A percentile compares a stretch with the other conserved stretches of the same genome.
Conservation (phyloP, 2,888 invertebrate species). For the Folsomia candida region DNA sequence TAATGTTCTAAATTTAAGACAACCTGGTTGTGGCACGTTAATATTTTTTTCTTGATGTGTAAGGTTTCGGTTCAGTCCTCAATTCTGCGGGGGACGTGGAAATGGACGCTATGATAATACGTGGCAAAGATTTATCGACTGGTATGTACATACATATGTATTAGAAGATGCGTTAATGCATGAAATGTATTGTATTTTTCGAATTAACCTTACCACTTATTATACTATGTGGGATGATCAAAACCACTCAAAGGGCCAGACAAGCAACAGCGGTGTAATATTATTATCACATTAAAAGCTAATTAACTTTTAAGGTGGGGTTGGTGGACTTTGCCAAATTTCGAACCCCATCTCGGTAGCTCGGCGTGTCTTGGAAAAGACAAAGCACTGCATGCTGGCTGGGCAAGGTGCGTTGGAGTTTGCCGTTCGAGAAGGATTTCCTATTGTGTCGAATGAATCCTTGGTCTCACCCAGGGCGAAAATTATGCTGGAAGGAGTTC, state of each 20-base stretch:
- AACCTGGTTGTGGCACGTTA: no score
- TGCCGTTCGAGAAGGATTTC: slow-evolving; percentile 64
- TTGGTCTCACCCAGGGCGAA: slow-evolving; percentile 63
- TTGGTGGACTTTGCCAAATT: slow-evolving; percentile 72
- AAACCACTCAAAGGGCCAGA: no score
- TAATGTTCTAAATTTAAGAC: no score
- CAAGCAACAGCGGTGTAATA: no score
- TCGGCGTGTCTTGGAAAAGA: slow-evolving; percentile 70
- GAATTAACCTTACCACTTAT: no score
- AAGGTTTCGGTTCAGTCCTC: slow-evolving; percentile 69
- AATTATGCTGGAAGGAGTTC: slow-evolving; percentile 17
- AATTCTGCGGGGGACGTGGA: slow-evolving; percentile 74
- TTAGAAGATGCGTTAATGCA: no score
- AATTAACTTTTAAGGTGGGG: slow-evolving; percentile 61
- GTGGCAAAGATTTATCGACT: slow-evolving; percentile 63
- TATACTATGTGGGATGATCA: no score
- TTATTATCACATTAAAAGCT: background rate
- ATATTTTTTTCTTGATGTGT: no score
- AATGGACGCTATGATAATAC: slow-evolving; percentile 83
- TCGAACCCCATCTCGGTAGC: slow-evolving; percentile 75
- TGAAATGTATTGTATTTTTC: no score
- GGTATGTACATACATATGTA: slow-evolving; percentile 17
- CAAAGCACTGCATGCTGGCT: slow-evolving; percentile 70
- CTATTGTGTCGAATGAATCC: slow-evolving; percentile 63
- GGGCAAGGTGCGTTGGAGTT: slow-evolving; percentile 72